These are phyloP conservation scores for Ibidorhyncha struthersii DNA, from an alignment of 2,113 vertebrate genomes.

Conservation along the genomic window DNA sequence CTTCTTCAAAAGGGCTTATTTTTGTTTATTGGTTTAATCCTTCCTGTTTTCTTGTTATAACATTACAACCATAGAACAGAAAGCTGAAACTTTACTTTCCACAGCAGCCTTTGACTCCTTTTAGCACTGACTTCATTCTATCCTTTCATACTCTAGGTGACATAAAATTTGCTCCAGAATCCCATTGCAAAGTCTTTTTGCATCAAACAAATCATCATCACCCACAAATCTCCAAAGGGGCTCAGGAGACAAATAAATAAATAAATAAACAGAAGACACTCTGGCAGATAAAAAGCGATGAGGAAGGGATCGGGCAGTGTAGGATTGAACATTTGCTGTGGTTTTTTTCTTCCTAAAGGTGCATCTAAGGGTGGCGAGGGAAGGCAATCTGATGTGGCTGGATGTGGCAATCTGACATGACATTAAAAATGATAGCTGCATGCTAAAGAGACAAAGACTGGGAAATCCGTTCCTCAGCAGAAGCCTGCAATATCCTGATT, in stretches of 20 bases:
- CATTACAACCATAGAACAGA: background rate
- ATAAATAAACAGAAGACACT: background rate
- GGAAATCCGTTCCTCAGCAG: background rate
- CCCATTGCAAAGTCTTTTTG: background rate
- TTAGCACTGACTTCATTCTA: background rate
- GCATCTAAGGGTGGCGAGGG: background rate
- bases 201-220: background rate
- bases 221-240: background rate
- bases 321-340: background rate
- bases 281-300: background rate
- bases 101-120: background rate
- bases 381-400: background rate
- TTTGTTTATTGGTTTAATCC: background rate
- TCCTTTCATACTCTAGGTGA: background rate
- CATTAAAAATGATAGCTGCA: background rate
- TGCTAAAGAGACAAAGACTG: background rate
- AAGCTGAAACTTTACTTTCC: background rate
- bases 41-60: background rate
- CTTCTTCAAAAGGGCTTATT: background rate
- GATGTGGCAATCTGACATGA: accelerated
- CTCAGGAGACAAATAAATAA: background rate
- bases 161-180: background rate
- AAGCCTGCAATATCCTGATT: background rate
- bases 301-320: background rate
- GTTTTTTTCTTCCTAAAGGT: background rate